Conservation (phyloP, 2,888 invertebrate species). For the Drosophila longiperda region DNA sequence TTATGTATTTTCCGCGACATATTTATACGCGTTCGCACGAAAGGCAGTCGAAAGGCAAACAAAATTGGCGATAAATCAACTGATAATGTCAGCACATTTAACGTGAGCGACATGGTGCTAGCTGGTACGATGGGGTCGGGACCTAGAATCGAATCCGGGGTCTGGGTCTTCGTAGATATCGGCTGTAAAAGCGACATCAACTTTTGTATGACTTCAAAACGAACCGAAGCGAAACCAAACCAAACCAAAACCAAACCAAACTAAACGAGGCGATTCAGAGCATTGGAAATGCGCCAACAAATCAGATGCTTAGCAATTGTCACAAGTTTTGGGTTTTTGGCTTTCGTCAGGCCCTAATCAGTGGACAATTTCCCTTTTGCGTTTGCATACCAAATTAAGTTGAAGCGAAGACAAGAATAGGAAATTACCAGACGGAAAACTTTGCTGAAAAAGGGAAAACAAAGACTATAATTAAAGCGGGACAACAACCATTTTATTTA, state of each 20-base stretch:
- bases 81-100: slow-evolving; percentile 79
- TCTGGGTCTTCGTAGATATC: slow-evolving; percentile 20
- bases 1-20: slow-evolving; percentile 50
- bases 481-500: slow-evolving; percentile 41
- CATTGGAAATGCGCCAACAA: slow-evolving; percentile 13
- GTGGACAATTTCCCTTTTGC: slow-evolving; percentile 36
- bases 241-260: not conserved
- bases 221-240: not conserved
- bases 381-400: slow-evolving; percentile 50
- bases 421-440: slow-evolving; percentile 36
- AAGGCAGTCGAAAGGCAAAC: slow-evolving; percentile 55
- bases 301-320: slow-evolving; percentile 36
- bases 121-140: slow-evolving; percentile 4
- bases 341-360: slow-evolving; percentile 37
- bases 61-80: slow-evolving; percentile 77
- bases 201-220: slow-evolving; percentile 13
- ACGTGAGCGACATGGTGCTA: slow-evolving; percentile 40
- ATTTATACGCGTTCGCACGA: slow-evolving; percentile 51
- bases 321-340: slow-evolving; percentile 43
- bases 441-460: slow-evolving; percentile 20
- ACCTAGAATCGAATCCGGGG: not conserved
- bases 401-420: slow-evolving; percentile 30
- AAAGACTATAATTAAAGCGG: slow-evolving; percentile 36
- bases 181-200: slow-evolving; percentile 15
- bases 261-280: not conserved